A percentile compares a stretch with the other conserved stretches of the same genome.
These are phyloP conservation scores for Lathronympha strigana DNA, from an alignment of 2,888 invertebrate species.

Conservation along the genomic window DNA sequence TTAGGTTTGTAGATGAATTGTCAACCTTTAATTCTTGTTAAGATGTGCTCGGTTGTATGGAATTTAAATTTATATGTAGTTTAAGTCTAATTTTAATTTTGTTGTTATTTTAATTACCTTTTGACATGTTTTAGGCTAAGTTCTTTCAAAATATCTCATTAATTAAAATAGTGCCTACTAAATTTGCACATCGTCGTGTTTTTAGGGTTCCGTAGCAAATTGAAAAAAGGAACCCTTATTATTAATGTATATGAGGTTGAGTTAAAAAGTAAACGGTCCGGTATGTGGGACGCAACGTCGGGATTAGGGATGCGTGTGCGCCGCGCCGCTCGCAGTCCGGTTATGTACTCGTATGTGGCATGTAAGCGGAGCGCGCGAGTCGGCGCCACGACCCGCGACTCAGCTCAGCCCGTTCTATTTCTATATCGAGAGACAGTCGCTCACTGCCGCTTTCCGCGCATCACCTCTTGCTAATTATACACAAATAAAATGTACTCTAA, in stretches of 20 bases:
- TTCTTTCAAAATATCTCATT: no score
- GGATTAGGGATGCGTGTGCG: constrained; percentile 11
- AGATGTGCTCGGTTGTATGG: no score
- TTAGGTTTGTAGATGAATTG: no score
- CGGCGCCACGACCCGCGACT: constrained; percentile 50
- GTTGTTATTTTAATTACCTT: no score
- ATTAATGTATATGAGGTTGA: not conserved
- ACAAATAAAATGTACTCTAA: constrained; percentile 42
- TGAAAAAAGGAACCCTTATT: no score
- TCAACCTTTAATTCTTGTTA: no score
- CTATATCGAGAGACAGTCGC: constrained; percentile 80
- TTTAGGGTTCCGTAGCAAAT: no score
- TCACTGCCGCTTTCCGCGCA: constrained; percentile 79
- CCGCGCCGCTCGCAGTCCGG: not conserved
- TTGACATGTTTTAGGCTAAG: no score
- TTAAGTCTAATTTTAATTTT: no score
- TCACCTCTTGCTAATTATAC: constrained; percentile 73
- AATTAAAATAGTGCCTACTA: no score
- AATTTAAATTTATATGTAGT: no score
- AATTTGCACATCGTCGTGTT: no score
- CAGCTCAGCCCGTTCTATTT: constrained; percentile 81
- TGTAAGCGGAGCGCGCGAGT: constrained; percentile 46
- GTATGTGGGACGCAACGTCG: constrained; percentile 18
- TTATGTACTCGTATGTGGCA: constrained; percentile 23
- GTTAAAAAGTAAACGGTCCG: not conserved